Conservation (phyloP, 2,797 vertebrate species). For the Helarctos malayanus region DNA sequence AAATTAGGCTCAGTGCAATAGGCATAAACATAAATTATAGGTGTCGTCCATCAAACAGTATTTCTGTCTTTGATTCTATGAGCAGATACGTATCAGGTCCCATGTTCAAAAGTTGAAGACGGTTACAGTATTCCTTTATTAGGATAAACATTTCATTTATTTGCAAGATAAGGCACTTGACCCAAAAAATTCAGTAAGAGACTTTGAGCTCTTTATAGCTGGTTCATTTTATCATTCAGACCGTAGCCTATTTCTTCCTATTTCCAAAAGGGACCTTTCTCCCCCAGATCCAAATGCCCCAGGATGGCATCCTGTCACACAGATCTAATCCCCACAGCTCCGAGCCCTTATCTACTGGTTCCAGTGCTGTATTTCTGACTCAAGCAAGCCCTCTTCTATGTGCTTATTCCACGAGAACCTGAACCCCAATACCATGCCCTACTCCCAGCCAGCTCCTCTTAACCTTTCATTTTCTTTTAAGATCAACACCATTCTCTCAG, state of each 20-base stretch:
- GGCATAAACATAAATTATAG: background rate
- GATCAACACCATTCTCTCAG: background rate
- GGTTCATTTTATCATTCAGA: slow-evolving; percentile 3
- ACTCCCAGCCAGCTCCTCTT: background rate
- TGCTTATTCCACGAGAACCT: background rate
- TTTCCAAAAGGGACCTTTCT: slow-evolving; percentile 1
- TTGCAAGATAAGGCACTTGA: slow-evolving; percentile 53
- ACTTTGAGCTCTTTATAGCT: slow-evolving; percentile 67
- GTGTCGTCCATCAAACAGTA: slow-evolving; percentile 15
- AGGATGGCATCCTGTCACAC: background rate
- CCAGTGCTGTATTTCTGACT: background rate
- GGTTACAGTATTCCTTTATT: slow-evolving; percentile 42
- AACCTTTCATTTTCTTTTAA: background rate
- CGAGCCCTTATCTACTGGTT: background rate
- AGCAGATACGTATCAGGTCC: slow-evolving; percentile 52
- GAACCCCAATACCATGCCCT: background rate
- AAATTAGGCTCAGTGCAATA: background rate
- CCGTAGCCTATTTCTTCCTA: background rate
- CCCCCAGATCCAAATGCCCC: background rate
- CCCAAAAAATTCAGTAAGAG: slow-evolving; percentile 69
- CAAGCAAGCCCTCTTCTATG: background rate
- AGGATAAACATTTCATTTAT: slow-evolving; percentile 68
- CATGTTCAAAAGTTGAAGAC: slow-evolving; percentile 23
- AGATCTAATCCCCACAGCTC: background rate
- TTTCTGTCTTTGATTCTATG: slow-evolving; percentile 8